These are phyloP conservation scores for Dromiciops gliroides DNA, from an alignment of 2,113 vertebrate genomes.

Conservation along the genomic window DNA sequence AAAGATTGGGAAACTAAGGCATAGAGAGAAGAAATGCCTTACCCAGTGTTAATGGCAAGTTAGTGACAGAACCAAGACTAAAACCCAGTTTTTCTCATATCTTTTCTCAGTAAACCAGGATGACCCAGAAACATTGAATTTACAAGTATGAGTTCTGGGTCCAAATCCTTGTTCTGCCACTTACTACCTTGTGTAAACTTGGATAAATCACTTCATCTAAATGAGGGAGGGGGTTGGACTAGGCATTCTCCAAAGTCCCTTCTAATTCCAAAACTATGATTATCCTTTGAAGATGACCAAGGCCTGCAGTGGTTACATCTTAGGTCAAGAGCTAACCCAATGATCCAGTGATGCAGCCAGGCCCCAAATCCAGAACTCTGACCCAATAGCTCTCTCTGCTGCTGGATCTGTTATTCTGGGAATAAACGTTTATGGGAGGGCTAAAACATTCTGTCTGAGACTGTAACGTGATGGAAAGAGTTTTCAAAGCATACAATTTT, in stretches of 20 bases:
- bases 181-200: neutral
- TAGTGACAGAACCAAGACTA: neutral
- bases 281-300: neutral
- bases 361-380: neutral
- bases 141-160: neutral
- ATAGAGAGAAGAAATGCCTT: neutral
- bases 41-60: neutral
- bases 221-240: neutral
- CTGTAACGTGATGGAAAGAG: slow-evolving; percentile 71
- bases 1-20: neutral
- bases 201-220: neutral
- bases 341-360: neutral
- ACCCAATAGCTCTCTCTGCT: slow-evolving; percentile 20
- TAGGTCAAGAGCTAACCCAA: neutral
- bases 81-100: neutral
- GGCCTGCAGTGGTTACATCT: neutral
- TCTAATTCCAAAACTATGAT: neutral
- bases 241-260: neutral
- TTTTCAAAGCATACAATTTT: neutral
- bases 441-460: slow-evolving; percentile 42
- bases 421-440: slow-evolving; percentile 61
- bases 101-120: neutral
- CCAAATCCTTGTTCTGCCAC: neutral
- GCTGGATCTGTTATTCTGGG: slow-evolving; percentile 60
- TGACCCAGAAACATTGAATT: neutral